Conservation (phyloP, 1,140 invertebrate species). For the Sinonovacula constricta region DNA sequence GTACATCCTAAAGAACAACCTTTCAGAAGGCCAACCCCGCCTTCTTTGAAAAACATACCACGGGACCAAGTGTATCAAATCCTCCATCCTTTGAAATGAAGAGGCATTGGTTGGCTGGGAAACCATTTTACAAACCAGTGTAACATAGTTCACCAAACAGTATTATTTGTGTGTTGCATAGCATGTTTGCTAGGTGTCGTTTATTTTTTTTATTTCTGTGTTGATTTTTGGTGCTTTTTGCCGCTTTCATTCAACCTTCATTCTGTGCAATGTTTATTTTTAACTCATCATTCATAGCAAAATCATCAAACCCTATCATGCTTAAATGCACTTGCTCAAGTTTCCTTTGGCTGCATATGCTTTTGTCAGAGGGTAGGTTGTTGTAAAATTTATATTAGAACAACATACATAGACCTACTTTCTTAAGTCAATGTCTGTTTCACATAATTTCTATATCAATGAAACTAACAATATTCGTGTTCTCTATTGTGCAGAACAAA, state of each 20-base stretch:
- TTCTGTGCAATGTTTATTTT: conserved; percentile 36
- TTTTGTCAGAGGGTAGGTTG: too few relatives aligned
- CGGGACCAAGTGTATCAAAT: conserved; percentile 67
- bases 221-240: conserved; percentile 35
- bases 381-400: too few relatives aligned
- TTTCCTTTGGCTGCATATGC: conserved; percentile 43
- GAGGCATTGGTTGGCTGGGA: too few relatives aligned
- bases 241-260: not conserved
- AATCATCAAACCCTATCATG: too few relatives aligned
- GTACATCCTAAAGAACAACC: conserved; percentile 44
- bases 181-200: not conserved
- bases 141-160: conserved; percentile 42
- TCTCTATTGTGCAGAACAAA: too few relatives aligned
- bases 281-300: too few relatives aligned
- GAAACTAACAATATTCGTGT: too few relatives aligned
- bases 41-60: conserved; percentile 60
- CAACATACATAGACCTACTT: too few relatives aligned
- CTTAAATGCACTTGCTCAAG: conserved; percentile 38
- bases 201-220: conserved; percentile 23
- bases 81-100: conserved; percentile 66
- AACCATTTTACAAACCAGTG: too few relatives aligned
- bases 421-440: too few relatives aligned
- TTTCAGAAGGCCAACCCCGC: conserved; percentile 60
- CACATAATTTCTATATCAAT: too few relatives aligned
- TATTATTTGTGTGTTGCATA: conserved; percentile 32